A percentile compares a stretch with the other conserved stretches of the same genome.
These are phyloP conservation scores for Byasa hedistus DNA, from an alignment of 2,888 invertebrate species.

Conservation along the genomic window DNA sequence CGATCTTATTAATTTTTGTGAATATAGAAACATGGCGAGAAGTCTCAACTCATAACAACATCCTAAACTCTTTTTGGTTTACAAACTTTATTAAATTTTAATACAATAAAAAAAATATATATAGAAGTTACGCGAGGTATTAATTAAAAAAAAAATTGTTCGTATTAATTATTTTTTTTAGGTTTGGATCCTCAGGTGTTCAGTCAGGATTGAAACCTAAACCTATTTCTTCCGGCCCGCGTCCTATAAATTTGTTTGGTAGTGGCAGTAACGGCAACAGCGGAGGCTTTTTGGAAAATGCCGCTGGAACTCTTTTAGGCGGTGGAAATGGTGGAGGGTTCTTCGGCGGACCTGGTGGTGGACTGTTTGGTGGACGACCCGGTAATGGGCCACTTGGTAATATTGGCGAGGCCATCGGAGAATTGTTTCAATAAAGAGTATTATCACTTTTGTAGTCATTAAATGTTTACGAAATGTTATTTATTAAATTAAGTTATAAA, in stretches of 20 bases:
- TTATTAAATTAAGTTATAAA: background rate
- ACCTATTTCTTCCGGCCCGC: conserved; percentile 63
- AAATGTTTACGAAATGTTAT: background rate
- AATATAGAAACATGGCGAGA: too few species aligned
- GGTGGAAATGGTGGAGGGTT: conserved; percentile 30
- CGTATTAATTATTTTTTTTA: conserved; percentile 41
- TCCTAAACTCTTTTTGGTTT: too few species aligned
- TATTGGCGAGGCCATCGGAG: conserved; percentile 68
- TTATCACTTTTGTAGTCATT: background rate
- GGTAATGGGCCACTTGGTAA: conserved; percentile 61
- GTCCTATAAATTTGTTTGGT: conserved; percentile 65
- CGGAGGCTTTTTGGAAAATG: conserved; percentile 54
- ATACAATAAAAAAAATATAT: too few species aligned
- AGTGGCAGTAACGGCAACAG: conserved; percentile 49
- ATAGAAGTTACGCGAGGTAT: too few species aligned
- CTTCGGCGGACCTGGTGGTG: conserved; percentile 38
- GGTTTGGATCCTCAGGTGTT: conserved; percentile 66
- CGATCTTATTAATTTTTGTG: too few species aligned
- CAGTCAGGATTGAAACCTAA: conserved; percentile 72
- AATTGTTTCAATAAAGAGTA: conserved; percentile 44
- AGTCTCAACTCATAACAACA: too few species aligned
- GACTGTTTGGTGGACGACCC: conserved; percentile 39
- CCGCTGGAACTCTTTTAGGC: conserved; percentile 40
- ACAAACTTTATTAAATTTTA: too few species aligned
- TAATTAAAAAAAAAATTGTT: too few species aligned